These are phyloP conservation scores for Corapipo altera DNA, from an alignment of 2,113 vertebrate genomes.

Conservation along the genomic window DNA sequence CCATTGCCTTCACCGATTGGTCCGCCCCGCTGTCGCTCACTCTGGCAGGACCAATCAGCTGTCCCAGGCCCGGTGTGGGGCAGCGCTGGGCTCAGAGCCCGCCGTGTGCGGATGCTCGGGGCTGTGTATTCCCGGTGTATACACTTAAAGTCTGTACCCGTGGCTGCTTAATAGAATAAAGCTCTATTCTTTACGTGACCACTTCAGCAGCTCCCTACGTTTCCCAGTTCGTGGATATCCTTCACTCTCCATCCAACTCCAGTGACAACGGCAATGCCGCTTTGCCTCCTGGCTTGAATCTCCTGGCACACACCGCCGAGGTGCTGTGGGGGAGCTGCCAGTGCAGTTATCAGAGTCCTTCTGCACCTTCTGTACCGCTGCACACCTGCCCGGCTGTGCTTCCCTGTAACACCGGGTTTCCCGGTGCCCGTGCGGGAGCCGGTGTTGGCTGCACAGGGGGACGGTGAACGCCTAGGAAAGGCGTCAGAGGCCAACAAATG, in stretches of 20 bases:
- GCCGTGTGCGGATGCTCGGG: not conserved
- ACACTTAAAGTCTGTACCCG: fast-evolving
- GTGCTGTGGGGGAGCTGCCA: fast-evolving
- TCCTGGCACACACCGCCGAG: fast-evolving
- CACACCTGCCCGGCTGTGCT: fast-evolving
- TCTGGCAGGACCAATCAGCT: not conserved
- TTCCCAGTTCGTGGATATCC: fast-evolving
- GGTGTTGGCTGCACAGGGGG: not conserved
- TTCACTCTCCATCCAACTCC: fast-evolving
- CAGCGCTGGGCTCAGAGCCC: not conserved
- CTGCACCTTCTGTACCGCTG: not conserved
- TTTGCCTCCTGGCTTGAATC: fast-evolving
- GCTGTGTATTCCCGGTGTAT: fast-evolving
- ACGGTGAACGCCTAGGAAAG: not conserved
- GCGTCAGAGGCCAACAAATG: not conserved
- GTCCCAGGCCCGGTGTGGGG: fast-evolving
- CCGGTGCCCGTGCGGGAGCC: too few relatives aligned
- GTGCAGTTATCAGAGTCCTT: fast-evolving
- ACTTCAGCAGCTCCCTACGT: not conserved
- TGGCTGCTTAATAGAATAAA: fast-evolving
- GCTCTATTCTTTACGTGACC: fast-evolving
- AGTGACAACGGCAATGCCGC: too few relatives aligned
- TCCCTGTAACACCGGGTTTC: not conserved
- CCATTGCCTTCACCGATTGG: not conserved
- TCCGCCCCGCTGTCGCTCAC: not conserved